Percentiles rank a stretch among this genome's conserved stretches.
Conservation (phyloP, 2,797 vertebrate species). For the Ficedula albicollis region DNA sequence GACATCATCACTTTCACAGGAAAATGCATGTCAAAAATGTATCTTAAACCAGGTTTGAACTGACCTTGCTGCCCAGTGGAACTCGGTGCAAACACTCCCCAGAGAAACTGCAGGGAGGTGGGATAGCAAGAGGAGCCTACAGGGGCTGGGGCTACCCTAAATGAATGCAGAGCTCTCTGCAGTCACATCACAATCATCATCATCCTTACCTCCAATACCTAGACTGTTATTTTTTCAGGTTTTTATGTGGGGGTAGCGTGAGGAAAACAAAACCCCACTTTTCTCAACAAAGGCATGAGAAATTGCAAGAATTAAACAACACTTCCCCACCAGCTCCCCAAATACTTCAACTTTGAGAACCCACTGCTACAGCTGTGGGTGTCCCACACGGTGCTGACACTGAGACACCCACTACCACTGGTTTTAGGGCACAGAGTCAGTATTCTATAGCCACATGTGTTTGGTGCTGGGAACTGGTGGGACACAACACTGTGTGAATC, state of each 20-base stretch:
- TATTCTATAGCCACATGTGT: rapidly evolving
- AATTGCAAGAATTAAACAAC: not conserved
- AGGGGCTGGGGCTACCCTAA: not conserved
- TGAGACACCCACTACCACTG: not conserved
- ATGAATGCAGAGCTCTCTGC: not conserved
- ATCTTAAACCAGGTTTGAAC: not conserved
- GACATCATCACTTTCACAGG: not conserved
- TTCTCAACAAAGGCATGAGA: not conserved
- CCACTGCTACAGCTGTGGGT: rapidly evolving
- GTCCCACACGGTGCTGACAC: rapidly evolving
- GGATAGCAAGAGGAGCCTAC: not conserved
- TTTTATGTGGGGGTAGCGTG: not conserved
- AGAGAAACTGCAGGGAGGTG: not conserved
- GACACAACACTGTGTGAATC: rapidly evolving
- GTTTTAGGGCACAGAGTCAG: not conserved
- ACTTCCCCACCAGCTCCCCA: not conserved
- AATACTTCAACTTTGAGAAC: not conserved
- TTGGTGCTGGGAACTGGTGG: not conserved
- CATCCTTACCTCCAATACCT: not conserved
- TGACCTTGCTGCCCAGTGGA: not conserved
- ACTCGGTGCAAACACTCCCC: not conserved
- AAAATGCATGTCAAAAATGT: not conserved
- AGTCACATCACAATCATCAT: not conserved
- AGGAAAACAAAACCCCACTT: not conserved
- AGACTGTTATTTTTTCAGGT: not conserved